These are phyloP conservation scores for Heliopora coerulea DNA, from an alignment of 92 coral and sea anemone species.

Conservation along the genomic window DNA sequence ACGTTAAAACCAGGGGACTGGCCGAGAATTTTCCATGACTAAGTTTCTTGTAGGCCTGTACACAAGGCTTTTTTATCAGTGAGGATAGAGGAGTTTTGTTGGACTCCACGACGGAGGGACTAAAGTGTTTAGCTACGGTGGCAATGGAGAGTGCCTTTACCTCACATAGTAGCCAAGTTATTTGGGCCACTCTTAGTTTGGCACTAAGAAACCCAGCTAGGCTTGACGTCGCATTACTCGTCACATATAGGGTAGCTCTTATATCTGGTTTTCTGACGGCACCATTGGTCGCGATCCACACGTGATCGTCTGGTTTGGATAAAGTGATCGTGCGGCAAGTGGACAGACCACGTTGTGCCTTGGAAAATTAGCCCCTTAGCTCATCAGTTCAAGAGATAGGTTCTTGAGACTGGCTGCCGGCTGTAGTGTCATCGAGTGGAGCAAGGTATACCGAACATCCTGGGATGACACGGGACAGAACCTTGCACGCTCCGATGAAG, in stretches of 20 bases:
- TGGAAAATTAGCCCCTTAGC: background rate
- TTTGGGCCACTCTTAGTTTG: background rate
- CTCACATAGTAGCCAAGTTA: constrained; percentile 6
- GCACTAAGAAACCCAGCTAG: constrained; percentile 20
- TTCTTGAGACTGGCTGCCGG: constrained; percentile 16
- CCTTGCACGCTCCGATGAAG: constrained; percentile 19
- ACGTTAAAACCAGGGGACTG: constrained; percentile 11
- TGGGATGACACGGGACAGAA: constrained; percentile 20
- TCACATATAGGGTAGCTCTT: background rate
- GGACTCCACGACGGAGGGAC: background rate
- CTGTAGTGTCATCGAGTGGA: constrained; percentile 1
- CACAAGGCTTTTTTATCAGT: background rate
- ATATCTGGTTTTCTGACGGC: background rate
- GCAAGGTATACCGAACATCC: constrained; percentile 12
- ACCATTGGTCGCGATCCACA: constrained; percentile 15
- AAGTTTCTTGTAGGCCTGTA: constrained; percentile 3
- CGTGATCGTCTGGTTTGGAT: constrained; percentile 23
- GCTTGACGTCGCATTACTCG: background rate
- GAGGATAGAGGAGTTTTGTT: background rate
- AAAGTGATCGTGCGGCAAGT: constrained; percentile 13
- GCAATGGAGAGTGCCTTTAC: constrained; percentile 11
- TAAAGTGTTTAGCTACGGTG: background rate
- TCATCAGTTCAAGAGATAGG: constrained; percentile 19
- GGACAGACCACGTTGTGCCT: constrained; percentile 1
- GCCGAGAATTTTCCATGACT: background rate